A percentile compares a stretch with the other conserved stretches of the same genome.
These are phyloP conservation scores for Anhinga rufa DNA, from an alignment of 2,113 vertebrate genomes.

Conservation along the genomic window DNA sequence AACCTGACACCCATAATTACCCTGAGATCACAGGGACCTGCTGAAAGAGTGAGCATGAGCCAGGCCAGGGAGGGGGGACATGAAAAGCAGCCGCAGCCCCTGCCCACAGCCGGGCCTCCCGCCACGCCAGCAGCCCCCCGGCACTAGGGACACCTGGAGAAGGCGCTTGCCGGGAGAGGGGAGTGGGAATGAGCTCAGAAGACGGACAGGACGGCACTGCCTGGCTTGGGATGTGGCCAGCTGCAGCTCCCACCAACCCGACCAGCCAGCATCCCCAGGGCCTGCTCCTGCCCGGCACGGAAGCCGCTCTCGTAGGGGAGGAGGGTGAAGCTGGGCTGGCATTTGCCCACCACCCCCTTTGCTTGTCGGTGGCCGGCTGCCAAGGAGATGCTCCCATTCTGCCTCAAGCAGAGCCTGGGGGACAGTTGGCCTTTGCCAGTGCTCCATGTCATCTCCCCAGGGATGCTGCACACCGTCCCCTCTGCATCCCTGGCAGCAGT, in stretches of 20 bases:
- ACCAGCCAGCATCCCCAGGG: neutral
- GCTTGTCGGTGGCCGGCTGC: neutral
- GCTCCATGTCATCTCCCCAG: neutral
- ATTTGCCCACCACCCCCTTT: neutral
- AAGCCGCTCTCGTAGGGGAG: neutral
- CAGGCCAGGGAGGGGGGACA: neutral
- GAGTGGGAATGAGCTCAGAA: neutral
- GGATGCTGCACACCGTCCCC: neutral
- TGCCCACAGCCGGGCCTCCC: neutral
- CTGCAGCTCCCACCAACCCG: fast-evolving
- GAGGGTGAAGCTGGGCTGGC: neutral
- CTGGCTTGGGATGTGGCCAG: neutral
- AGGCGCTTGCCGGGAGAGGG: neutral
- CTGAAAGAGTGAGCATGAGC: neutral
- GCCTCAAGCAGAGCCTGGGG: neutral
- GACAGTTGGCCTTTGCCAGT: neutral
- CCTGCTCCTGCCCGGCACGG: neutral
- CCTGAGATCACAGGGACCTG: neutral
- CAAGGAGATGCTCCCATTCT: neutral
- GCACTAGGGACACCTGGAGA: neutral
- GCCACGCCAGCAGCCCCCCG: neutral
- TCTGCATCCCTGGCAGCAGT: neutral
- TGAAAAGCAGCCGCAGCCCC: neutral
- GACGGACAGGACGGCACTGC: neutral
- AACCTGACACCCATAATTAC: neutral